Percentiles rank a stretch among this genome's conserved stretches.
Conservation (phyloP, 2,113 vertebrate genomes). For the Limnothrissa miodon region DNA sequence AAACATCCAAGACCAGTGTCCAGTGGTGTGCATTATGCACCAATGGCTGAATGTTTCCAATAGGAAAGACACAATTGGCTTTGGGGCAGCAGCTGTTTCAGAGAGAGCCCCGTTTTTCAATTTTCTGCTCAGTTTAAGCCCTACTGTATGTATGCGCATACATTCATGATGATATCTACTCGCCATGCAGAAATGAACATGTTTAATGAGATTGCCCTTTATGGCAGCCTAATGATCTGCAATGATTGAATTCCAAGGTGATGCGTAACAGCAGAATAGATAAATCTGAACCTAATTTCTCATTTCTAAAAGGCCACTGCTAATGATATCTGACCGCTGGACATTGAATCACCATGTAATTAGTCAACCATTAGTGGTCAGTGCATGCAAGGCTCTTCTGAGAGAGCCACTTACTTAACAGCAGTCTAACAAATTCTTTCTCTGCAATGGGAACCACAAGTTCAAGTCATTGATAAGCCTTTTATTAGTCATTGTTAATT, state of each 20-base stretch:
- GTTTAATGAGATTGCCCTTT: conserved; percentile 16
- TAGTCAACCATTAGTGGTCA: conserved; percentile 21
- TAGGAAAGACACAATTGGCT: not conserved
- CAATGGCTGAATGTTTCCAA: not conserved
- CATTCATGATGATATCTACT: not conserved
- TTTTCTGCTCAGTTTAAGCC: not conserved
- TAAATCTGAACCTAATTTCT: conserved; percentile 45
- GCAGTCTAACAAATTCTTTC: too few species aligned
- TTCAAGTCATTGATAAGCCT: too few species aligned
- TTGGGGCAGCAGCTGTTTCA: not conserved
- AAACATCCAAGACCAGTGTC: too few species aligned
- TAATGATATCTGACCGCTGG: conserved; percentile 31
- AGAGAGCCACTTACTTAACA: not conserved
- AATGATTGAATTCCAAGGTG: conserved; percentile 46
- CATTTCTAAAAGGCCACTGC: conserved; percentile 37
- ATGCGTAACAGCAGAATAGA: conserved; percentile 44
- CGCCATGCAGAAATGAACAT: not conserved
- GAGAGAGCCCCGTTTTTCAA: not conserved
- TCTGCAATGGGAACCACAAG: too few species aligned
- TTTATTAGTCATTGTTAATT: too few species aligned
- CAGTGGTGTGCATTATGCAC: too few species aligned
- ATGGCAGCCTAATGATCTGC: conserved; percentile 35
- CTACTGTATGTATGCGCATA: not conserved
- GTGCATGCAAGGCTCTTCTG: not conserved
- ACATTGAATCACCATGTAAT: conserved; percentile 33